Conservation (phyloP, 1,140 invertebrate genomes). For the Nasonia longicornis region DNA sequence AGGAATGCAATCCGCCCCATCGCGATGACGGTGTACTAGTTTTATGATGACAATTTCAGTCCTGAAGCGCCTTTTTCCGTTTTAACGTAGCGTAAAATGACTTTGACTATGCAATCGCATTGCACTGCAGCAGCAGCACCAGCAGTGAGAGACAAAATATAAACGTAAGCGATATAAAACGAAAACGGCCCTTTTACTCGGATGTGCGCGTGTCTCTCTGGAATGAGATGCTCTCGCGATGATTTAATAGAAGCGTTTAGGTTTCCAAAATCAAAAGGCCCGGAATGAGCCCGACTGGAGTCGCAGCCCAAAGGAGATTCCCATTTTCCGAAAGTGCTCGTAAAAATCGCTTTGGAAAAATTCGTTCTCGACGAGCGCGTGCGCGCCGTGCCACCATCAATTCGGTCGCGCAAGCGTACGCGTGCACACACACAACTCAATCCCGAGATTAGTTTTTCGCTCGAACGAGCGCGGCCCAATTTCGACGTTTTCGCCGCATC, state of each 20-base stretch:
- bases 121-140: not conserved
- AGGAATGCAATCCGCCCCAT: slow-evolving; percentile 18
- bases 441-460: slow-evolving; percentile 42
- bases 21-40: slow-evolving; percentile 26
- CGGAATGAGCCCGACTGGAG: not conserved
- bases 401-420: not conserved
- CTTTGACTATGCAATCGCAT: slow-evolving; percentile 31
- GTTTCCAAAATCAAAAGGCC: not conserved
- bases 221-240: not conserved
- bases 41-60: slow-evolving; percentile 30
- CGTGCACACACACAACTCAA: not conserved
- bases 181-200: not conserved
- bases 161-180: not conserved
- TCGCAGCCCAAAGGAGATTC: not conserved
- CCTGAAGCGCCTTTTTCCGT: not conserved
- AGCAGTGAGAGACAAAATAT: slow-evolving; percentile 8
- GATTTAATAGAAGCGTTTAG: not conserved
- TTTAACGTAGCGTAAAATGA: slow-evolving; percentile 32
- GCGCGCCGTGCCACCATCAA: not conserved
- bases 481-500: slow-evolving; percentile 22
- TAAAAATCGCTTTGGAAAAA: slow-evolving; percentile 26
- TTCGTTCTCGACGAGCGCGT: not conserved
- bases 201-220: not conserved
- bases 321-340: not conserved
- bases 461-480: slow-evolving; percentile 36